Percentiles rank a stretch among this genome's conserved stretches.
phyloP scores from a whole-genome alignment of 1,140 invertebrate genomes.

The Leptestheria dahalacensis region DNA sequence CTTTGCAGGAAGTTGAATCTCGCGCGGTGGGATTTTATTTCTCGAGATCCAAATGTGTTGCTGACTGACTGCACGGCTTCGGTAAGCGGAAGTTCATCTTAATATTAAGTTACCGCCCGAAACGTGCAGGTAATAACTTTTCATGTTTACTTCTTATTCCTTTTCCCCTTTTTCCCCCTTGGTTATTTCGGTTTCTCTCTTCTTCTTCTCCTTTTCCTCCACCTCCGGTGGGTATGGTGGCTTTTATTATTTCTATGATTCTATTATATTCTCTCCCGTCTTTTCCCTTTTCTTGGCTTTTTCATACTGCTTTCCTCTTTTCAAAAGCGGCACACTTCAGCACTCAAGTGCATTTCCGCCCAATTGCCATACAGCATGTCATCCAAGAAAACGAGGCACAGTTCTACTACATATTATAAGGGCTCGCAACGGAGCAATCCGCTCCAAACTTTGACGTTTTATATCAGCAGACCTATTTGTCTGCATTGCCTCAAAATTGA shows the following conservation, averaged over 20 bases:
- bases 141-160: background rate
- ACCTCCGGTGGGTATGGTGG: background rate
- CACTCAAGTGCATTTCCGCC: background rate
- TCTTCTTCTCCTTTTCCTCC: background rate
- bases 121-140: background rate
- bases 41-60: too few species aligned
- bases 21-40: too few species aligned
- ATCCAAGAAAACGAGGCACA: background rate
- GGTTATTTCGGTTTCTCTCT: background rate
- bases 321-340: background rate
- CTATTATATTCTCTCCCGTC: background rate
- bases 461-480: too few species aligned
- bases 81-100: background rate
- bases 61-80: too few species aligned
- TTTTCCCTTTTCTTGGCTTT: background rate
- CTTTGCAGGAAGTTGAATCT: too few species aligned
- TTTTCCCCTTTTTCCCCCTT: background rate
- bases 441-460: too few species aligned
- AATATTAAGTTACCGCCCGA: background rate
- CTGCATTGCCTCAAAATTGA: too few species aligned
- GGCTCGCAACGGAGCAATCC: too few species aligned
- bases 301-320: background rate
- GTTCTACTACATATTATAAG: background rate
- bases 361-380: background rate
- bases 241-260: background rate